These are phyloP conservation scores for Catagonus wagneri DNA, from an alignment of 2,113 vertebrate genomes.

Conservation along the genomic window DNA sequence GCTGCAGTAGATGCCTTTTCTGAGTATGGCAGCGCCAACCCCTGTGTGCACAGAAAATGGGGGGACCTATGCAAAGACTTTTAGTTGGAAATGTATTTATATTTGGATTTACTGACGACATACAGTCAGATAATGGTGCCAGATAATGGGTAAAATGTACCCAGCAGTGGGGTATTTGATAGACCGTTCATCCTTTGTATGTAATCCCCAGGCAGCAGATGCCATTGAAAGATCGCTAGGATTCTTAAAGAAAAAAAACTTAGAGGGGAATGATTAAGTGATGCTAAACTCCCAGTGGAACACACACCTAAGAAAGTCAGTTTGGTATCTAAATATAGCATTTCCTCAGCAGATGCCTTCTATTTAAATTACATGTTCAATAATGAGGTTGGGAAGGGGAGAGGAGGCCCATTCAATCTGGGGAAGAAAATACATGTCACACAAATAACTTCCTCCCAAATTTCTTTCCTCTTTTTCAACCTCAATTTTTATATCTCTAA, in stretches of 20 bases:
- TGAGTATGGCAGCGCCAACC: background rate
- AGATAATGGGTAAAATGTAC: background rate
- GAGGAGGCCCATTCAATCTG: background rate
- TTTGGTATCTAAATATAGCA: background rate
- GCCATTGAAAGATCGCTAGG: background rate
- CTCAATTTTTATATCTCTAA: background rate
- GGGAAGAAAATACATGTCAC: background rate
- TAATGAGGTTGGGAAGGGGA: background rate
- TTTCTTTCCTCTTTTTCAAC: background rate
- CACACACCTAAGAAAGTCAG: background rate
- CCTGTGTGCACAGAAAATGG: background rate
- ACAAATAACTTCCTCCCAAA: background rate
- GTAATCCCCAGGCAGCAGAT: background rate
- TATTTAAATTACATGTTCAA: background rate
- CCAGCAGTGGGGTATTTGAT: background rate
- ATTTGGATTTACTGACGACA: background rate
- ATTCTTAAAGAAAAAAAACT: background rate
- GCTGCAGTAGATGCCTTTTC: background rate
- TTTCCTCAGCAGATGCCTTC: background rate
- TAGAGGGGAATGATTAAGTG: background rate
- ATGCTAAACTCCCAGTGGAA: background rate
- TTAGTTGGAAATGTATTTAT: background rate
- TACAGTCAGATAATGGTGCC: background rate
- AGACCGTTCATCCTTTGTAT: background rate
- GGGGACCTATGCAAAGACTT: background rate